A percentile compares a stretch with the other conserved stretches of the same genome.
phyloP scores from a whole-genome alignment of 2,797 vertebrate genomes.

The Eulemur rubriventer region DNA sequence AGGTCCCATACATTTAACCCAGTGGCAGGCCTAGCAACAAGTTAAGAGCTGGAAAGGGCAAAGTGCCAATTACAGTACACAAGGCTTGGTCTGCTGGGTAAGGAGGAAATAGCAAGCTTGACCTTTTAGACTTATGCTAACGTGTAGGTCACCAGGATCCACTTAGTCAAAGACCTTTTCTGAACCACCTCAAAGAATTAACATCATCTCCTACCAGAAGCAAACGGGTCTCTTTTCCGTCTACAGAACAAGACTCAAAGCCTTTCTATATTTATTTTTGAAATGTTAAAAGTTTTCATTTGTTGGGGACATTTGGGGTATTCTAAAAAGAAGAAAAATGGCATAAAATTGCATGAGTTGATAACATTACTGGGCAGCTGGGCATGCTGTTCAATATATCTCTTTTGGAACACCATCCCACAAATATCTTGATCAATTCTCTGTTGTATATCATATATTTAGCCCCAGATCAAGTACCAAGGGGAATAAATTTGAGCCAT shows the following conservation, averaged over 20 bases:
- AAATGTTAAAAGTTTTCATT: background rate
- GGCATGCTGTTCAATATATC: background rate
- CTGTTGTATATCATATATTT: background rate
- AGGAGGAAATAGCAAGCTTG: conserved; percentile 43
- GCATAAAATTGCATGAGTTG: background rate
- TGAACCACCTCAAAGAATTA: conserved; percentile 15
- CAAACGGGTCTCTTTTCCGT: background rate
- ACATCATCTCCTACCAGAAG: background rate
- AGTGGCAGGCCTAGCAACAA: background rate
- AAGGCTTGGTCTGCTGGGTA: background rate
- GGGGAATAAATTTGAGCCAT: background rate
- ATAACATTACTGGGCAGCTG: background rate
- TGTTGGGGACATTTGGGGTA: background rate
- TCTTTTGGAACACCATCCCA: background rate
- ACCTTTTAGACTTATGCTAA: conserved; percentile 66
- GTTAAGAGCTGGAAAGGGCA: conserved; percentile 57
- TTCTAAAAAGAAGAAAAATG: background rate
- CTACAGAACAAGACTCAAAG: background rate
- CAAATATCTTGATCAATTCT: background rate
- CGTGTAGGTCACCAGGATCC: conserved; percentile 16
- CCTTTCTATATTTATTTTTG: background rate
- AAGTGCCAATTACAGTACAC: conserved; percentile 46
- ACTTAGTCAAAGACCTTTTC: conserved; percentile 57
- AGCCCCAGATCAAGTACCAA: background rate
- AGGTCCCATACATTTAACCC: conserved; percentile 19